Percentiles rank a stretch among this genome's conserved stretches.
phyloP scores from a whole-genome alignment of 1,140 invertebrate species.

The Phymorhynchus buccinoides region DNA sequence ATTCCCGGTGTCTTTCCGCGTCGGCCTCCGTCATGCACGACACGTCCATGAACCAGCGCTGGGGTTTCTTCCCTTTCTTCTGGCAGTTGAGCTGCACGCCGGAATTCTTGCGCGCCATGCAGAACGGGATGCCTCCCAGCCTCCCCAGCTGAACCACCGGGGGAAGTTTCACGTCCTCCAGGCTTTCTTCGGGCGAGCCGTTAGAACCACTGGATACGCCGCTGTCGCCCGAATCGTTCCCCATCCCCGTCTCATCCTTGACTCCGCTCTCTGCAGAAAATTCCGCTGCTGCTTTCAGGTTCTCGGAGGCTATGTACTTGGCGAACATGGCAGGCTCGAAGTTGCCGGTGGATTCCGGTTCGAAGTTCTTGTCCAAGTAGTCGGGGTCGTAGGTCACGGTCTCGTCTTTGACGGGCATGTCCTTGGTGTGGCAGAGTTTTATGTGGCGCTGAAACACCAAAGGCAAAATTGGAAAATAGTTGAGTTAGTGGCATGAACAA shows the following conservation, averaged over 20 bases:
- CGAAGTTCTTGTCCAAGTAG: slow-evolving; percentile 11
- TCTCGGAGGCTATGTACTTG: background rate
- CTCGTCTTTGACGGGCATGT: background rate
- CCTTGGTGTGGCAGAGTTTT: slow-evolving; percentile 23
- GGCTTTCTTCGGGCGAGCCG: background rate
- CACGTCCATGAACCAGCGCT: slow-evolving; percentile 32
- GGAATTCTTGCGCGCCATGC: slow-evolving; percentile 20
- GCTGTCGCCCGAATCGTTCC: background rate
- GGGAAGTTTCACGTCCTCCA: background rate
- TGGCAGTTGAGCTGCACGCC: slow-evolving; percentile 14
- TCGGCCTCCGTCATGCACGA: slow-evolving; percentile 21
- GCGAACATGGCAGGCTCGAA: background rate
- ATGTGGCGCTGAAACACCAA: slow-evolving; percentile 32
- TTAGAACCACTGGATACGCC: background rate
- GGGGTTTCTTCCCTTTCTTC: slow-evolving; percentile 31
- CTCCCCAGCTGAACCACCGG: slow-evolving; percentile 30
- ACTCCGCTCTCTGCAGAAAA: background rate
- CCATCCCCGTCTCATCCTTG: background rate
- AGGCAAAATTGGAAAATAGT: no score
- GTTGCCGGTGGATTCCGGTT: background rate
- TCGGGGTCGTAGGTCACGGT: slow-evolving; percentile 7
- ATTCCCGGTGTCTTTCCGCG: slow-evolving; percentile 21
- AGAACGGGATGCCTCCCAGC: slow-evolving; percentile 24
- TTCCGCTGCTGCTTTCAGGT: no score
- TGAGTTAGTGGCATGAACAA: no score